Percentiles rank a stretch among this genome's conserved stretches.
These are phyloP conservation scores for Pandemis heparana DNA, from an alignment of 2,888 invertebrate species.

Conservation along the genomic window DNA sequence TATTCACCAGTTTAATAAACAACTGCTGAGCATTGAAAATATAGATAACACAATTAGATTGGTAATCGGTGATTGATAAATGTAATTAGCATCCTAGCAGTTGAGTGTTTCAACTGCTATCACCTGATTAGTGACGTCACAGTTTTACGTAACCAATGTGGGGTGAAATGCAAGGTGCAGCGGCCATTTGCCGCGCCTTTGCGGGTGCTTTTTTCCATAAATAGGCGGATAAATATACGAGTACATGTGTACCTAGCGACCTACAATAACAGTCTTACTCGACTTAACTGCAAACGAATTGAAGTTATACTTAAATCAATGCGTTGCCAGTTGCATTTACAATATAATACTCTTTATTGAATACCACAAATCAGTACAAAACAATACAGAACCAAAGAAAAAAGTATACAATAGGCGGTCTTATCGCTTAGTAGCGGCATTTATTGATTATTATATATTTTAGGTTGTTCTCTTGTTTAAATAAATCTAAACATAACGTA, in stretches of 20 bases:
- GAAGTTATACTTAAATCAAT: too few species aligned
- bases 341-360: too few species aligned
- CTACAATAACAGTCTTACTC: neutral
- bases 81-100: neutral
- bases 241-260: neutral
- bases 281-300: too few species aligned
- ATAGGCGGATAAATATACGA: neutral
- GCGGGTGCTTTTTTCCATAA: neutral
- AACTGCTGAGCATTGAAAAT: neutral
- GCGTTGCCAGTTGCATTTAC: too few species aligned
- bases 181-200: slow-evolving; percentile 2
- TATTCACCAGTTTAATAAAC: neutral
- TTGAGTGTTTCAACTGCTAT: neutral
- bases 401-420: too few species aligned
- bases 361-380: too few species aligned
- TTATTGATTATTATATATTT: too few species aligned
- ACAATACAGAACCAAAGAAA: too few species aligned
- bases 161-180: slow-evolving; percentile 15
- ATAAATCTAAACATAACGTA: too few species aligned
- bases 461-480: too few species aligned
- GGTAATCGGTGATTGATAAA: slow-evolving; percentile 9
- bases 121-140: neutral
- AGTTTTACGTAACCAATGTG: slow-evolving; percentile 1
- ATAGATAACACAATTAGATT: slow-evolving; percentile 1
- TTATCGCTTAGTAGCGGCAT: too few species aligned